These are phyloP conservation scores for Enteromius radiatus DNA, from an alignment of 2,797 vertebrate species.

Conservation along the genomic window DNA sequence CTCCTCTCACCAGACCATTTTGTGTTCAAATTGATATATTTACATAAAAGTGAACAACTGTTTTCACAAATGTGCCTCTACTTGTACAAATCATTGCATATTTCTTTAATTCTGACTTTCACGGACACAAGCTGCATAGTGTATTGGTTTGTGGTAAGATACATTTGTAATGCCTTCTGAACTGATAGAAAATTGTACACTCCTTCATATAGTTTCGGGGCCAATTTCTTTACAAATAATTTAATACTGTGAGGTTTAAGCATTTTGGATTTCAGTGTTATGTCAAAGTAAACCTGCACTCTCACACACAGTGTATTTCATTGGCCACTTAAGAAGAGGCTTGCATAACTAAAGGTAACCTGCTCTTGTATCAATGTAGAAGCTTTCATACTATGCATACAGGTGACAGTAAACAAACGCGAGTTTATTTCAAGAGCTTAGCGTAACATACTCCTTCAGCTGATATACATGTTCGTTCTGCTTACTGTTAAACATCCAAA, in stretches of 20 bases:
- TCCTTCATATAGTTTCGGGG: neutral
- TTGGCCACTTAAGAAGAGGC: neutral
- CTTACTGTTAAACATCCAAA: constrained; percentile 33
- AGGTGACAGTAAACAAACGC: constrained; percentile 23
- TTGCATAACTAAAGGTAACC: neutral
- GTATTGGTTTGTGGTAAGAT: constrained; percentile 2
- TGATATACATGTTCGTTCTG: neutral
- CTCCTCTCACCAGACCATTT: neutral
- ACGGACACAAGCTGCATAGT: neutral
- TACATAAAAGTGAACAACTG: neutral
- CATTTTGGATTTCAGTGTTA: neutral
- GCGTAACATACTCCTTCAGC: neutral
- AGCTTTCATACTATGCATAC: neutral
- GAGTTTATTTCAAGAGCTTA: constrained; percentile 38
- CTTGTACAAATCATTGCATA: neutral
- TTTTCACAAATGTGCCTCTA: neutral
- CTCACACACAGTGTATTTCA: neutral
- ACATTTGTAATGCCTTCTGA: neutral
- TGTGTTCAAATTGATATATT: neutral
- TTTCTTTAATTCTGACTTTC: neutral
- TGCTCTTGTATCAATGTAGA: neutral
- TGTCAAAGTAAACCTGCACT: neutral
- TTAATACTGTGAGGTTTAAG: neutral
- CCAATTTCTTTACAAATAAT: neutral
- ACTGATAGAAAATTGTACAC: neutral